phyloP scores from a whole-genome alignment of 2,797 vertebrate species.

The Alfaro cultratus region DNA sequence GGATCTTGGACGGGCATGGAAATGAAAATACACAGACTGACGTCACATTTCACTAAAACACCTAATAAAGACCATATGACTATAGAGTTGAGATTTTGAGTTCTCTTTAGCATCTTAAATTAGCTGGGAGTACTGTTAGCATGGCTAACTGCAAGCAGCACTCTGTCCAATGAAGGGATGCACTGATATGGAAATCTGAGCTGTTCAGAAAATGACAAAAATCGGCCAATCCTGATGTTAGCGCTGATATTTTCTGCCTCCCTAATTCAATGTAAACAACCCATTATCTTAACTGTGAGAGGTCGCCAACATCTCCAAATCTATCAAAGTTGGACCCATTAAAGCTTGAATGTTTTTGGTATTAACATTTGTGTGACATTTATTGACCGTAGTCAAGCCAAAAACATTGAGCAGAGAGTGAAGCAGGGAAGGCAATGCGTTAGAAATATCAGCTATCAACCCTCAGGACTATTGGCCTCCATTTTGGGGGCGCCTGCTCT shows the following conservation, averaged over 20 bases:
- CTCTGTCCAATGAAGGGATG: too few relatives aligned
- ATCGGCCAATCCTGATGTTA: too few relatives aligned
- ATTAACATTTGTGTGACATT: background rate
- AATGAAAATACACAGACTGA: background rate
- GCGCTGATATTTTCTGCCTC: too few relatives aligned
- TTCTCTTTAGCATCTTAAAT: background rate
- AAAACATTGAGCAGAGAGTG: background rate
- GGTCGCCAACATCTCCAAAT: background rate
- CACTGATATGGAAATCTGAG: too few relatives aligned
- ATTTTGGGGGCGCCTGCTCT: background rate
- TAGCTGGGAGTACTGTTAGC: background rate
- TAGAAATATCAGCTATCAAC: background rate
- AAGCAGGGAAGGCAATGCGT: background rate
- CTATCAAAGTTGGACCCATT: background rate
- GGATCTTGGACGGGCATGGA: background rate
- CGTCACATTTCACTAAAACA: background rate
- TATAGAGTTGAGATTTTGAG: background rate
- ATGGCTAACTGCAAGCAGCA: background rate
- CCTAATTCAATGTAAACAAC: background rate
- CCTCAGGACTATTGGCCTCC: background rate
- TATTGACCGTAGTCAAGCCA: background rate
- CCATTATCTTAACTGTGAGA: background rate
- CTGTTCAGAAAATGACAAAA: too few relatives aligned
- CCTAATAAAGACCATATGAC: background rate
- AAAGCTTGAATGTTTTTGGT: background rate